These are phyloP conservation scores for Gorsachius goisagi DNA, from an alignment of 2,113 vertebrate species.

Conservation along the genomic window DNA sequence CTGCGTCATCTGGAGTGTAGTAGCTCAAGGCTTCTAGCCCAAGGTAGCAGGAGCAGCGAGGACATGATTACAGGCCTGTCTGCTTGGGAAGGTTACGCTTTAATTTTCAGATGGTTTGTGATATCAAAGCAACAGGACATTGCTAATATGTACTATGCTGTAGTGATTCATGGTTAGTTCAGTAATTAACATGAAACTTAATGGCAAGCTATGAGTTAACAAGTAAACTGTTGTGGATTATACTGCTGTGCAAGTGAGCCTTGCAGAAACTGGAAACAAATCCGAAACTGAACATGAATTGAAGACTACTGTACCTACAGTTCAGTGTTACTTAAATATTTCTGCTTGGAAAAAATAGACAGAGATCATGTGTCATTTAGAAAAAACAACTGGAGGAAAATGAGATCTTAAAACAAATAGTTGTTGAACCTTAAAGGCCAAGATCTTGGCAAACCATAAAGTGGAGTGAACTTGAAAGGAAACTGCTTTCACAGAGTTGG, in stretches of 20 bases:
- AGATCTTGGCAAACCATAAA: background rate
- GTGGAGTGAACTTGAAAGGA: background rate
- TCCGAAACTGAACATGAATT: background rate
- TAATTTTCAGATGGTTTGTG: background rate
- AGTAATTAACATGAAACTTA: background rate
- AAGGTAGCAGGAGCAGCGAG: background rate
- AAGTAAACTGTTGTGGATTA: background rate
- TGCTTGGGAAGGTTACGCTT: background rate
- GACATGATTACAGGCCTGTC: background rate
- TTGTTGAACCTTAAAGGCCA: background rate
- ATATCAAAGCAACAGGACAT: background rate
- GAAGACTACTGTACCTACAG: background rate
- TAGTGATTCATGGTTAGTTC: background rate
- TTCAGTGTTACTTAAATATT: background rate
- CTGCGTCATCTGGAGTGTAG: rapidly evolving
- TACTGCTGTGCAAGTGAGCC: background rate
- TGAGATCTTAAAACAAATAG: background rate
- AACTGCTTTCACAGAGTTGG: background rate
- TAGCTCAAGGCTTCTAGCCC: background rate
- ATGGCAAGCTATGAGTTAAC: background rate
- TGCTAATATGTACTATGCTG: background rate
- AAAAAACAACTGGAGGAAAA: background rate
- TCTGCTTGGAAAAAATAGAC: background rate
- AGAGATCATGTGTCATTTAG: background rate
- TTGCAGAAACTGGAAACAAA: background rate